Evolutionary conservation across 2,113 vertebrate species (phyloP), one percentile per base, ranked within the genome.

Genomic region (Oncorhynchus gorbuscha): DNA sequence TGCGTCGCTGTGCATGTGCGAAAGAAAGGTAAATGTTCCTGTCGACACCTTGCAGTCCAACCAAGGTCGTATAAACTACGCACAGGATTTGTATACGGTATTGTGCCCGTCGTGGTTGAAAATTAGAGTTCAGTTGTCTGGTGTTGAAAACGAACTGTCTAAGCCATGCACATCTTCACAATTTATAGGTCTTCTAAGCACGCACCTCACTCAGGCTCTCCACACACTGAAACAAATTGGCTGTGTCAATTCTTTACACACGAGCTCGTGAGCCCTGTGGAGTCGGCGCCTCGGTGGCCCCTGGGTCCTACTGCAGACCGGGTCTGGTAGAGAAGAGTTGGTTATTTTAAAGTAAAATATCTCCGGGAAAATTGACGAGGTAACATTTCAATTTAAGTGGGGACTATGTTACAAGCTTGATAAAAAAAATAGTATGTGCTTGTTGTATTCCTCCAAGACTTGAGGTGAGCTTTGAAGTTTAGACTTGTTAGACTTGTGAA

Each of bases 221-320:
- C 59, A 11, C 55, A 20, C 59, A 89, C 89, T 89, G 85, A 87
- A 59, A 12, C 58, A 30, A 80, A 74, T 13, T 4, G 3, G 79
- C 79, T 79, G 76, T 51, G 80, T 72, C 88, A 81, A 83, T 79
- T 85, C 85, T 85, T 89, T 87, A 85, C 86, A 81, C 87, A 59
- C 80, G 8, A 79, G 20, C 3, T 20, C 79, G 18, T 22, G 84
- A 84, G 89, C 89, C 80, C 88, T 86, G 39, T 3, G 51, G 16
- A 59, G 51, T n/a, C 1, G 28, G 51, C 20, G 11, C 11, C 9
- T 45, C 39, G 68, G 45, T 30, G n/a, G 69, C 69, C 39, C 24
- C 20, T 72, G 13, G 49, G 5, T 58, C 51, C 51, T 58, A 72
- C n/a, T n/a, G 5, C 28, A 3, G 26, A 30, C 24, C 5, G 1